Percentiles rank a stretch among this genome's conserved stretches.
phyloP scores from a whole-genome alignment of 2,888 invertebrate genomes.

The Rhyacophila evoluta region DNA sequence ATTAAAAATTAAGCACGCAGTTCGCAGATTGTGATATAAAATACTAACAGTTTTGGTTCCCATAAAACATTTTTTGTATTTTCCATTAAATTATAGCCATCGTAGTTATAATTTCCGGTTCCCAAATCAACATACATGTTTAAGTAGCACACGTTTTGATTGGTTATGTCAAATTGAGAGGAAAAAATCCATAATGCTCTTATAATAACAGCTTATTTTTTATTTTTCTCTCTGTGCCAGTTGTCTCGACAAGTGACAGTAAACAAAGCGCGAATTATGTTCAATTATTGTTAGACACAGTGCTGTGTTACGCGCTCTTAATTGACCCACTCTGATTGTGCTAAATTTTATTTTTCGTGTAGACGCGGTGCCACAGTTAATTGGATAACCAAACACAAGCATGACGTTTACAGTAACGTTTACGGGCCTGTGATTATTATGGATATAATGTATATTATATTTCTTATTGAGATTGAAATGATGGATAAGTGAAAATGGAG shows the following conservation, averaged over 20 bases:
- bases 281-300: background rate
- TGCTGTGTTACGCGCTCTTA: background rate
- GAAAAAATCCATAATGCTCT: background rate
- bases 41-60: no score
- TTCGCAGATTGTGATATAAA: no score
- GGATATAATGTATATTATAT: no score
- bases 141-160: background rate
- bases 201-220: background rate
- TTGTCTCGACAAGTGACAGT: background rate
- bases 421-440: background rate
- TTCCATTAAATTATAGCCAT: no score
- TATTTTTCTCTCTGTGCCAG: background rate
- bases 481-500: no score
- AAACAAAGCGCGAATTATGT: background rate
- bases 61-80: no score
- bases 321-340: background rate
- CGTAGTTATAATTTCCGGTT: constrained; percentile 10
- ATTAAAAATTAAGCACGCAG: no score
- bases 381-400: background rate
- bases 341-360: background rate
- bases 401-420: background rate
- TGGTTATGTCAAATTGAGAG: background rate
- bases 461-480: no score
- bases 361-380: background rate
- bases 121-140: background rate